Percentiles rank a stretch among this genome's conserved stretches.
phyloP scores from a whole-genome alignment of 2,113 vertebrate genomes.

The Marcusenius ussheri region DNA sequence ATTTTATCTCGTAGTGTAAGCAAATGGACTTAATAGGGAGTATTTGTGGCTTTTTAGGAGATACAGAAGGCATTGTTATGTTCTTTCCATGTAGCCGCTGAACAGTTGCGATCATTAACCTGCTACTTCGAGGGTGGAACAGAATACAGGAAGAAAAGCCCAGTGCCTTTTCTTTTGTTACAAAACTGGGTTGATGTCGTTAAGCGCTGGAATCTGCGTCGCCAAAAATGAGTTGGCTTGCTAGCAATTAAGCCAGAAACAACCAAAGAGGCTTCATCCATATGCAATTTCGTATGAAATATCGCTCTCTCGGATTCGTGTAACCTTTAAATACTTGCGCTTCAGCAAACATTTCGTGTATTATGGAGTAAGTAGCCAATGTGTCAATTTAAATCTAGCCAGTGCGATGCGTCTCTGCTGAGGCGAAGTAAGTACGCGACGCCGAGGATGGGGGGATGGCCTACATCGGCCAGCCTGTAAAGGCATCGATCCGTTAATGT shows the following conservation, averaged over 20 bases:
- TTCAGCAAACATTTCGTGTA: not conserved
- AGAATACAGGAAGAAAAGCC: slow-evolving; percentile 2
- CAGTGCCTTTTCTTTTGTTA: slow-evolving; percentile 11
- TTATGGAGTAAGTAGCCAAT: not conserved
- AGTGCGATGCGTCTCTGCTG: slow-evolving; percentile 39
- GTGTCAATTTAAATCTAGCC: not conserved
- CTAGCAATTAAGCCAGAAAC: slow-evolving; percentile 3
- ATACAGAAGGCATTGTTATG: not conserved
- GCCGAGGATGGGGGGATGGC: slow-evolving; percentile 57
- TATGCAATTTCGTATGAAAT: slow-evolving; percentile 12
- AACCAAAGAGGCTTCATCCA: slow-evolving; percentile 6
- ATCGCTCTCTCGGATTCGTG: not conserved
- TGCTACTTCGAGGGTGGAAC: not conserved
- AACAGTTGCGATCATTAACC: not conserved
- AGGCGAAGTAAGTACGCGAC: slow-evolving; percentile 47
- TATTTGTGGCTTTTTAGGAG: not conserved
- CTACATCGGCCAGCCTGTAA: slow-evolving; percentile 54
- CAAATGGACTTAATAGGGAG: not conserved
- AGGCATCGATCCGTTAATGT: slow-evolving; percentile 54
- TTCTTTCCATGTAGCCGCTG: not conserved
- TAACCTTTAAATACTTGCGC: not conserved
- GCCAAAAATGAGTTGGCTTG: not conserved
- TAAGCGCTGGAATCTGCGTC: slow-evolving; percentile 6
- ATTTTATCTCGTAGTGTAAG: not conserved
- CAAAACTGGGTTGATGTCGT: slow-evolving; percentile 3